These are phyloP conservation scores for Drosophila flavopinicola DNA, from an alignment of 2,888 invertebrate species.

Conservation along the genomic window DNA sequence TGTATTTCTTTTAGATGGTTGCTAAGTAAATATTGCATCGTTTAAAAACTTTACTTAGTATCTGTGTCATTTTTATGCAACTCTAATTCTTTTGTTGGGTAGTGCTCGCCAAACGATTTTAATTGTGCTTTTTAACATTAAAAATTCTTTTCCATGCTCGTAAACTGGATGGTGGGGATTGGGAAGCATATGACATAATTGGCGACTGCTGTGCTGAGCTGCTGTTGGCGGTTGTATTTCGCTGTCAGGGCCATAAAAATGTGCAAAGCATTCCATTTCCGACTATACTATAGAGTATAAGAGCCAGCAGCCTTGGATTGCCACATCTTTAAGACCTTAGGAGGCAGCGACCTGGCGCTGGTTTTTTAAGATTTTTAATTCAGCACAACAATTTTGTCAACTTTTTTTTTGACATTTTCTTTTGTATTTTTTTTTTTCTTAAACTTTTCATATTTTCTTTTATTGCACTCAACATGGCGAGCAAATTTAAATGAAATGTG, in stretches of 20 bases:
- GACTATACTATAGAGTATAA: slow-evolving; percentile 1
- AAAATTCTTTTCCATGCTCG: slow-evolving; percentile 51
- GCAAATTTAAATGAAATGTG: slow-evolving; percentile 66
- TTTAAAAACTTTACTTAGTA: slow-evolving; percentile 11
- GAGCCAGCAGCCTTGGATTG: slow-evolving; percentile 7
- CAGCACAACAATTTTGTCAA: slow-evolving; percentile 57
- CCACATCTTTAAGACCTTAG: slow-evolving; percentile 12
- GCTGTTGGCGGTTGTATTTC: slow-evolving; percentile 21
- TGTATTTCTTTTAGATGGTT: slow-evolving; percentile 2
- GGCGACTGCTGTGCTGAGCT: slow-evolving; percentile 34
- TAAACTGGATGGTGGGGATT: slow-evolving; percentile 57
- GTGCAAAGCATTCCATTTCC: slow-evolving; percentile 62
- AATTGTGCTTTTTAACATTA: slow-evolving; percentile 21
- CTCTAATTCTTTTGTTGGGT: slow-evolving; percentile 1
- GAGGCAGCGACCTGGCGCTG: slow-evolving; percentile 10
- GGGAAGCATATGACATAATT: slow-evolving; percentile 58
- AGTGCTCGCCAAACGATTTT: slow-evolving; percentile 20
- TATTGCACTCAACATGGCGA: slow-evolving; percentile 60
- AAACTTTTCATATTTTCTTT: slow-evolving; percentile 57
- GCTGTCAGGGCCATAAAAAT: slow-evolving; percentile 65
- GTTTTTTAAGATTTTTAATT: slow-evolving; percentile 24
- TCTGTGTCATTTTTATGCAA: slow-evolving; percentile 19
- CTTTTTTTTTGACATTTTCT: slow-evolving; percentile 58
- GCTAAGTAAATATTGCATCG: slow-evolving; percentile 24
- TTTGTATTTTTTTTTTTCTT: slow-evolving; percentile 25